phyloP scores from a whole-genome alignment of 2,888 invertebrate species.

The Ptilodon capucinus region DNA sequence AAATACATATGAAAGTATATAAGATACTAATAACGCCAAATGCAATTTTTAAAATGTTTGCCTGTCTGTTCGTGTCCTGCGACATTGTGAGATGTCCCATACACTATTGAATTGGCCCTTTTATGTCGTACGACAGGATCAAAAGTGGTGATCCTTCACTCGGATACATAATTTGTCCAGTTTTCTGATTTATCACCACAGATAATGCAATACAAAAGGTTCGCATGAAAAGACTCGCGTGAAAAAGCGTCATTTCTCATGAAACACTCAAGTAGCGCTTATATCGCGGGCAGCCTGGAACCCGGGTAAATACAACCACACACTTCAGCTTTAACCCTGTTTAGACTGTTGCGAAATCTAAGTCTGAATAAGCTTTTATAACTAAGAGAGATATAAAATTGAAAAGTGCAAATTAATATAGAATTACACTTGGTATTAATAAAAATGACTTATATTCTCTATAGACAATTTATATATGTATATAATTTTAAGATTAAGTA shows the following conservation, averaged over 20 bases:
- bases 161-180: background rate
- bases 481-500: too few relatives aligned
- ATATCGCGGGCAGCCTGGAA: background rate
- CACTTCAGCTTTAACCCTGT: background rate
- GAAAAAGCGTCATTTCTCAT: background rate
- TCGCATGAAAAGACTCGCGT: background rate
- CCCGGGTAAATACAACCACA: background rate
- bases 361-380: background rate
- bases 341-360: background rate
- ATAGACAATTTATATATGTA: too few relatives aligned
- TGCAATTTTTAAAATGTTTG: too few relatives aligned
- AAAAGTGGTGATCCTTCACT: background rate
- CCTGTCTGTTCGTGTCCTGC: too few relatives aligned
- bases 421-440: too few relatives aligned
- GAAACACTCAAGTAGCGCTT: background rate
- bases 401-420: too few relatives aligned
- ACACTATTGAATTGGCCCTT: too few relatives aligned
- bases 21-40: too few relatives aligned
- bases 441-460: too few relatives aligned
- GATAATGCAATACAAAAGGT: background rate
- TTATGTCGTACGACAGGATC: background rate
- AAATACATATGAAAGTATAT: too few relatives aligned
- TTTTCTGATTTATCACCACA: background rate
- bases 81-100: too few relatives aligned
- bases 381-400: too few relatives aligned